Conservation (phyloP, 2,888 invertebrate species). For the Acanthosepion esculentum region DNA sequence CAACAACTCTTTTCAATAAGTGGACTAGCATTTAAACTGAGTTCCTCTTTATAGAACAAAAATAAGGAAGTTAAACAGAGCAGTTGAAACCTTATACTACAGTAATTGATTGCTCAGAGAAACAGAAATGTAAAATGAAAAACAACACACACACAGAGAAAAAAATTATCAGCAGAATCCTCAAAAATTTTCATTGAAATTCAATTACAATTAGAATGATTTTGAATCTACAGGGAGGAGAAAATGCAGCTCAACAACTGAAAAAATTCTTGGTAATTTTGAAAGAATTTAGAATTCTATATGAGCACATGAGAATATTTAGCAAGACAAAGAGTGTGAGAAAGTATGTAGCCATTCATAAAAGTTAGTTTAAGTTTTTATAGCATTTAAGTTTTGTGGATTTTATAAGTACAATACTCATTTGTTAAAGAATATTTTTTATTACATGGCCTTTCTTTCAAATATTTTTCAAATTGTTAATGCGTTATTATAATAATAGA, state of each 20-base stretch:
- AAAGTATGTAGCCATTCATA: not conserved
- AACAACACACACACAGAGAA: not conserved
- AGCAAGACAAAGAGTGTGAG: not conserved
- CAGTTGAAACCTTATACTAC: not conserved
- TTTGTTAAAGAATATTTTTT: not conserved
- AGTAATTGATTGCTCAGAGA: not conserved
- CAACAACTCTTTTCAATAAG: not conserved
- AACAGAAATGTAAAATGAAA: not conserved
- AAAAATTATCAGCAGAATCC: not conserved
- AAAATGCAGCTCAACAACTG: not conserved
- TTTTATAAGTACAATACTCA: not conserved
- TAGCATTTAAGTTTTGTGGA: not conserved
- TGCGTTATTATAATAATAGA: too few species aligned
- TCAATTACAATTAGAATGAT: not conserved
- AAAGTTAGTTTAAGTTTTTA: too few species aligned
- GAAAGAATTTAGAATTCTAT: not conserved
- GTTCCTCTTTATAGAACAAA: not conserved
- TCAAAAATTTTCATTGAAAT: slow-evolving; percentile 4
- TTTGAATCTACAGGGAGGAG: not conserved
- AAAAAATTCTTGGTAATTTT: not conserved
- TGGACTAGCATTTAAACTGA: not conserved
- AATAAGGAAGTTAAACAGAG: not conserved
- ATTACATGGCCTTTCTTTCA: too few species aligned
- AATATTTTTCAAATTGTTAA: too few species aligned
- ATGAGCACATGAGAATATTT: not conserved